Base-by-base conservation (phyloP, 53 echinoderm and acorn worm genomes). In the Paracentrotus lividus region DNA sequence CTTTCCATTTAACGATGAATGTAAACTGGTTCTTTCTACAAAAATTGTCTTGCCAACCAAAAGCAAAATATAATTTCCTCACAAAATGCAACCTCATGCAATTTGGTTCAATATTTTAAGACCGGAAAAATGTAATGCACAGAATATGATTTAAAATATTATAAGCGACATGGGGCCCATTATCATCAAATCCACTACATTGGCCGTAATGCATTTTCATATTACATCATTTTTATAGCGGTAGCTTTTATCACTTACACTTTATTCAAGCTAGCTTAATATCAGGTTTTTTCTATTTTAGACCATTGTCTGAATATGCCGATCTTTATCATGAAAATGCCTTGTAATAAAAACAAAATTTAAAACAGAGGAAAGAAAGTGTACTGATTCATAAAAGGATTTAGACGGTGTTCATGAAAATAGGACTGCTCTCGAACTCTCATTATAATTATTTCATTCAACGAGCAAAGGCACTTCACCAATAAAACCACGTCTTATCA, bases 291-390 rank as follows among this genome's bases (percentile, higher is more conserved):
- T 67, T 32, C 31, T 67, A n/a, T n/a, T n/a, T n/a, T 14, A 32
- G 67, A 67, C 15, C 6, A 67, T 3, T 0, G 33, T 0, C 24
- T 13, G n/a, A 33, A 2, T n/a, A 2, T 72, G 72, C 21, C 72
- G 72, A 40, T 72, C 4, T 36, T 72, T 72, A 36, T 72, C 72
- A 72, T 69, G 69, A 36, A 69, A 69, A 69, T 72, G 15, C 36
- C 12, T 16, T 29, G 40, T 72, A 38, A 72, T 72, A 18, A 38
- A 15, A 20, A 13, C 54, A n/a, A n/a, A n/a, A n/a, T n/a, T 72
- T 16, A 20, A 38, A 5, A 13, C 40, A 38, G 14, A 72, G n/a
- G n/a, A n/a, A n/a, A n/a, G n/a, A n/a, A n/a, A n/a, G n/a, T 72
- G 38, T 72, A 18, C 6, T 66, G 66, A 29, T 66, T 66, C 32